Percentiles rank a stretch among this genome's conserved stretches.
Conservation (phyloP, 2,888 invertebrate genomes). For the Onthophagus sagittarius region DNA sequence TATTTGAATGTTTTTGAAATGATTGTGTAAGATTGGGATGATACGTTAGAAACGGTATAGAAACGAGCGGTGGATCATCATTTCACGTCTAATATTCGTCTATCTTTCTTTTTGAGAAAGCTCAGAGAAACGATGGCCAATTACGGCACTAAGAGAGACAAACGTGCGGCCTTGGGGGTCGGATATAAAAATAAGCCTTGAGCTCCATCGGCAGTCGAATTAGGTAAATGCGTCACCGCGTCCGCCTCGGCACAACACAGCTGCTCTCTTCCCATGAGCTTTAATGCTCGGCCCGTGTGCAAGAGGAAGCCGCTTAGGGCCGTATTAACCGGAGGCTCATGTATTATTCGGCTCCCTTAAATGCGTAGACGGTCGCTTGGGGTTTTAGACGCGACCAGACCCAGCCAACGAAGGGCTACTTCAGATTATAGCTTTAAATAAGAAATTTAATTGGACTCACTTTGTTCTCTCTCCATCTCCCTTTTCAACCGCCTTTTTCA, state of each 20-base stretch:
- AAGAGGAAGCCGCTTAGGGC: constrained; percentile 43
- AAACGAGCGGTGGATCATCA: background rate
- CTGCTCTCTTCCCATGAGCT: background rate
- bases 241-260: background rate
- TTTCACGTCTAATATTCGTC: background rate
- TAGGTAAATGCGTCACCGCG: background rate
- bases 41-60: background rate
- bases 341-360: constrained; percentile 41
- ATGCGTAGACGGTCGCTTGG: background rate
- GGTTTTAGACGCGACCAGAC: background rate
- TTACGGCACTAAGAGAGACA: background rate
- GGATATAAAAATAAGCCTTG: background rate
- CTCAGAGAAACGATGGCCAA: background rate
- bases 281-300: constrained; percentile 24
- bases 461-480: background rate
- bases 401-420: constrained; percentile 23
- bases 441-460: constrained; percentile 39
- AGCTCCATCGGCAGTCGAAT: background rate
- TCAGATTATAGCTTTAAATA: constrained; percentile 29
- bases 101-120: background rate
- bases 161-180: background rate
- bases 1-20: too few relatives aligned
- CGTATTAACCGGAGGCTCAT: constrained; percentile 45
- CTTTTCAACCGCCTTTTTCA: background rate
- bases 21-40: background rate